These are phyloP conservation scores for Pungitius pungitius DNA, from an alignment of 2,113 vertebrate species.

Conservation along the genomic window DNA sequence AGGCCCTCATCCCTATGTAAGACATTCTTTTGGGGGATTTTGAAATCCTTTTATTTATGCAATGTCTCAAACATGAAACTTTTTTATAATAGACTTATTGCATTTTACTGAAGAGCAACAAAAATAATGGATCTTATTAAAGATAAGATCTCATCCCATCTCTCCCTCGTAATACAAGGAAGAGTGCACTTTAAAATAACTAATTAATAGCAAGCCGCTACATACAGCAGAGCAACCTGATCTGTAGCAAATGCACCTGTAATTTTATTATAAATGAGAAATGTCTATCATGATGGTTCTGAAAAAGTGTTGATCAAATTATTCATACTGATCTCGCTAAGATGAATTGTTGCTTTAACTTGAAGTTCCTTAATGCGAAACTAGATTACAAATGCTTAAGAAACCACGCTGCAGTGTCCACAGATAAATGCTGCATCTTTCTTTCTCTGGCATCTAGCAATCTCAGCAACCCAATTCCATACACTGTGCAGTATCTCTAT, in stretches of 20 bases:
- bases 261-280: background rate
- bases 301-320: background rate
- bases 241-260: background rate
- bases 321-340: background rate
- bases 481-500: background rate
- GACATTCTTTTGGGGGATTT: background rate
- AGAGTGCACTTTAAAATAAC: background rate
- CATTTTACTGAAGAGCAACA: background rate
- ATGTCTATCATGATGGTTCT: background rate
- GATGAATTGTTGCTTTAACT: background rate
- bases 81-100: background rate
- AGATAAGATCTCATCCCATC: no score
- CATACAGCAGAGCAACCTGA: background rate
- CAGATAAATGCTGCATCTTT: background rate
- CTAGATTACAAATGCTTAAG: background rate
- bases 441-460: background rate
- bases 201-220: slow-evolving; percentile 6
- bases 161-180: no score
- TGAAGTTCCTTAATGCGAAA: background rate
- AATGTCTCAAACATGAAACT: no score
- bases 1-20: background rate
- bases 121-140: background rate
- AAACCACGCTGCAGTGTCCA: background rate
- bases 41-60: no score
- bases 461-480: background rate